A percentile compares a stretch with the other conserved stretches of the same genome.
phyloP scores from a whole-genome alignment of 1,140 invertebrate species.

The Stegodyphus dumicola region DNA sequence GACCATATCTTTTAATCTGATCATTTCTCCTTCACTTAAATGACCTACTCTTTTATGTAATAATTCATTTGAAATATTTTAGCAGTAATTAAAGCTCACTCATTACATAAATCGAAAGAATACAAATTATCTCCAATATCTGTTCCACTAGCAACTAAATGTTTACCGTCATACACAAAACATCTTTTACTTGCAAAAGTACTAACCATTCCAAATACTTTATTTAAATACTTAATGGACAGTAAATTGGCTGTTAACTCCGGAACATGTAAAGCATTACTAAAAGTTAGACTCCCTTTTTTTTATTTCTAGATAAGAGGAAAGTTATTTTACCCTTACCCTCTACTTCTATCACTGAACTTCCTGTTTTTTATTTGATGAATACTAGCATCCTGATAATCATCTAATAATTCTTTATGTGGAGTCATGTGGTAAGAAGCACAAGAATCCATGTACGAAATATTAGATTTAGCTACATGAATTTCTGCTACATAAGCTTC shows the following conservation, averaged over 20 bases:
- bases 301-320: not conserved
- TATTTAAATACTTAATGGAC: too few species aligned
- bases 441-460: constrained; percentile 10
- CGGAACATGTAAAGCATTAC: constrained; percentile 7
- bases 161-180: not conserved
- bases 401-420: constrained; percentile 1
- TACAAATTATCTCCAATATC: not conserved
- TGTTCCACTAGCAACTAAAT: too few species aligned
- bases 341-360: not conserved
- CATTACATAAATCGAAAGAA: not conserved
- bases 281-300: not conserved
- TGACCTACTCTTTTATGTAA: not conserved
- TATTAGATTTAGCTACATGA: not conserved
- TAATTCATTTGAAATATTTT: constrained; percentile 2
- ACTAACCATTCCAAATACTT: constrained; percentile 23
- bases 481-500: constrained; percentile 5
- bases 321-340: not conserved
- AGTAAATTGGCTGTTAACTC: too few species aligned
- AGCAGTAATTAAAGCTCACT: not conserved
- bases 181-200: not conserved
- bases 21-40: constrained; percentile 1
- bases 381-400: not conserved
- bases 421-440: constrained; percentile 12
- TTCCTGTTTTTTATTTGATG: not conserved
- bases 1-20: constrained; percentile 11